Evolutionary conservation across 2,113 vertebrate species (phyloP).

Genomic region (Leuciscus idus): DNA sequence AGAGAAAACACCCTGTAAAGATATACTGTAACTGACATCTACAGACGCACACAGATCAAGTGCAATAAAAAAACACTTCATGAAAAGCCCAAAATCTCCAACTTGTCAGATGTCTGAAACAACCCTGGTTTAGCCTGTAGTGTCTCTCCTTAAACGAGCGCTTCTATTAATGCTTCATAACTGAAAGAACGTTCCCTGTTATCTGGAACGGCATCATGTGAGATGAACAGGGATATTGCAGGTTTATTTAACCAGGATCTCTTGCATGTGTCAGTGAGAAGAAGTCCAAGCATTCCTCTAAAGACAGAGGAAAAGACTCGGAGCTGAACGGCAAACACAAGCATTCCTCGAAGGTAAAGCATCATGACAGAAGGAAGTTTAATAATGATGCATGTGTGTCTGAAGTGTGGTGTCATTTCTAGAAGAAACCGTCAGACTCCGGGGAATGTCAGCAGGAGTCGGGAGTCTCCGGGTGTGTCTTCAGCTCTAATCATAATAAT

Average conservation of each 20-base stretch:
- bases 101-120: too few species aligned
- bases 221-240: not conserved
- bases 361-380: not conserved
- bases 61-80: too few species aligned
- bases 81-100: too few species aligned
- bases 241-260: not conserved
- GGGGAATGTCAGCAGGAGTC: not conserved
- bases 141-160: too few species aligned
- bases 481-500: too few species aligned
- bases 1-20: too few species aligned
- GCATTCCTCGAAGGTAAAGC: not conserved
- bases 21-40: too few species aligned
- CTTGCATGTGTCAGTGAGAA: slow-evolving; percentile 7
- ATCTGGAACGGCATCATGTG: not conserved
- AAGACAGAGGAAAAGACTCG: not conserved
- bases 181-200: too few species aligned
- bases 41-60: too few species aligned
- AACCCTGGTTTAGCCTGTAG: too few species aligned
- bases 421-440: not conserved
- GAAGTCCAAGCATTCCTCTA: not conserved
- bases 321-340: not conserved
- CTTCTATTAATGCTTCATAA: too few species aligned
- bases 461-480: slow-evolving; percentile 51
- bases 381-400: not conserved
- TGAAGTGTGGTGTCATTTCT: not conserved